Base-by-base conservation (phyloP, 1,140 invertebrate species). In the Heliothis subflexa region DNA sequence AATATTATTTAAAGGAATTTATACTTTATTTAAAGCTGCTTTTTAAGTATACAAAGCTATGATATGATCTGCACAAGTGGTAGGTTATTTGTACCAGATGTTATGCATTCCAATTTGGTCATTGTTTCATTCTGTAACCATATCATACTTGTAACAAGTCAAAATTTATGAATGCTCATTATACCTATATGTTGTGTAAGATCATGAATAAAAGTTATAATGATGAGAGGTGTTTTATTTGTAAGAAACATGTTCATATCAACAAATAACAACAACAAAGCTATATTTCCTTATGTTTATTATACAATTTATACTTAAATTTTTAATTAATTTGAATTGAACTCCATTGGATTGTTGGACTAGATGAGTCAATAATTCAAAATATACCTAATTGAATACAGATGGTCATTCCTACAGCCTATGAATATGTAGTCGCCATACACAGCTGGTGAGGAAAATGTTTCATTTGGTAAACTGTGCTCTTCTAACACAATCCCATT, bases 401-500 rank as follows among this genome's bases (percentile, higher is more conserved):
- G 81, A 91, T 96, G 94, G 90, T 98, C 96, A 95, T 97, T 96
- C 91, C 97, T 95, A 89, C 97, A 97, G 52, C 97, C 97, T 84
- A 97, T 91, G 82, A 96, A 94, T 70, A 97, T 85, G 11, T 93
- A 91, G 86, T 96, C 90, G 18, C 95, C 88, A 81, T 93, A 87
- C 14, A 96, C 83, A 61, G 96, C 91, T 14, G 97, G 97, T 13
- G 97, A 97, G 10, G 97, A 97, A 90, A 97, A 98, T 45, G 96
- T 95, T 89, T 97, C 95, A 40, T 95, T 95, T 11, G 95, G 94
- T 72, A 97, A 89, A 13, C 91, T 86, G 78, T 95, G 92, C 52
- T 90, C 90, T 28, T 85, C 83, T 33, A 96, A 40, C 57, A 95
- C 70, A 21, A 85, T 80, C n/a, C 96, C 96, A 83, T 87, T 89